Evolutionary conservation across 1,140 invertebrate genomes (phyloP).

Genomic region (Ephestia elutella): DNA sequence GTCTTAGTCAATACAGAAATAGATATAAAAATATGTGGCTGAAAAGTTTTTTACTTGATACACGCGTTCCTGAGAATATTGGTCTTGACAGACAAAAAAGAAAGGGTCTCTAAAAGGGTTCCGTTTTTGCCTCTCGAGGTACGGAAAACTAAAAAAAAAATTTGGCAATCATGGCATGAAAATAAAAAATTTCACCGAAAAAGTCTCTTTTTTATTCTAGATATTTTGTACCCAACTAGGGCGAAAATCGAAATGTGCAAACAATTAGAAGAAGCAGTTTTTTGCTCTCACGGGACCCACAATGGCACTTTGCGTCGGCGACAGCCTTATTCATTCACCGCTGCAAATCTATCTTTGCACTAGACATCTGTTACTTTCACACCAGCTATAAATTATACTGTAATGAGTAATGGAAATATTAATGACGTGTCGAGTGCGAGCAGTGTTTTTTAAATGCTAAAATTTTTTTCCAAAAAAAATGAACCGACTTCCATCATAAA

Average conservation of each 20-base stretch:
- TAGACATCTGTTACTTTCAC: slow-evolving; percentile 60
- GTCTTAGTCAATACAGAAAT: no score
- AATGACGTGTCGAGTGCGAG: not conserved
- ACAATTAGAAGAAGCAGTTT: slow-evolving; percentile 63
- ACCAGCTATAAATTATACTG: slow-evolving; percentile 34
- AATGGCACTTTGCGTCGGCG: slow-evolving; percentile 58
- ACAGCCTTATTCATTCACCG: slow-evolving; percentile 28
- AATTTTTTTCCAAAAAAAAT: no score
- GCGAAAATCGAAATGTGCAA: slow-evolving; percentile 53
- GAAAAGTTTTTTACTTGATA: no score
- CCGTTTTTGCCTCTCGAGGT: no score
- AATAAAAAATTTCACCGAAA: no score
- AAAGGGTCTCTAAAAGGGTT: no score
- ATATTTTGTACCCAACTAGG: not conserved
- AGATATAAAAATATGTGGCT: no score
- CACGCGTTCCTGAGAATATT: no score
- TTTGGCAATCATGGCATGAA: no score
- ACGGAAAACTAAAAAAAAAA: no score
- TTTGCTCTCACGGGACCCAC: slow-evolving; percentile 44
- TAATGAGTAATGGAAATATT: slow-evolving; percentile 18
- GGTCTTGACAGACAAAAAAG: no score
- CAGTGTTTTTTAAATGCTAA: not conserved
- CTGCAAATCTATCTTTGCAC: slow-evolving; percentile 35
- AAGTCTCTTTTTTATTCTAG: not conserved
- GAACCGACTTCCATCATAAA: no score